These are phyloP conservation scores for Archaeoteleia sp. DNA, from an alignment of 2,888 invertebrate species.

Conservation along the genomic window DNA sequence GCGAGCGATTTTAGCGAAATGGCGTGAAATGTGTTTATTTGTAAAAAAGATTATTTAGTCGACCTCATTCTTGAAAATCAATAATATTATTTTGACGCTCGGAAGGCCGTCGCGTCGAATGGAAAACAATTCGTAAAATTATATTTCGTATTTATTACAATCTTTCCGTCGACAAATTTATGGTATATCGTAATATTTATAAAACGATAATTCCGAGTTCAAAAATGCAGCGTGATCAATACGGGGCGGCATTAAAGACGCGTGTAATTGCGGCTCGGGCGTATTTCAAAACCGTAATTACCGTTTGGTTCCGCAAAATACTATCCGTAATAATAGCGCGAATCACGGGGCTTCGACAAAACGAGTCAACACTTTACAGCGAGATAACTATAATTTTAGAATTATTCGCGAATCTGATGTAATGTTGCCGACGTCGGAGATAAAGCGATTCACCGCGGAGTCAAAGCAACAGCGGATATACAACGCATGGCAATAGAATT, in stretches of 20 bases:
- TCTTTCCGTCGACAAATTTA: no score
- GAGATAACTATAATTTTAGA: conserved; percentile 40
- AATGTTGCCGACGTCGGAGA: background rate
- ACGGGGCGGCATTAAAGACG: conserved; percentile 41
- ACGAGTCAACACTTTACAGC: conserved; percentile 32
- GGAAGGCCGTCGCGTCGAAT: no score
- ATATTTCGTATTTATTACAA: no score
- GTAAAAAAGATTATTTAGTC: no score
- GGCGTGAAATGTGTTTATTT: no score
- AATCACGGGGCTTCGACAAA: conserved; percentile 42
- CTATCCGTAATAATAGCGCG: conserved; percentile 44
- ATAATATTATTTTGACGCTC: no score
- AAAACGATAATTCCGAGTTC: no score
- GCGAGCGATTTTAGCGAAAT: no score
- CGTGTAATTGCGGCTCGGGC: conserved; percentile 45
- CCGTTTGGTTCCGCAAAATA: conserved; percentile 52
- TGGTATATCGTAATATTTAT: no score
- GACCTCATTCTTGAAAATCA: no score
- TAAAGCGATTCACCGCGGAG: conserved; percentile 5
- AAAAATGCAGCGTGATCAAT: conserved; percentile 10
- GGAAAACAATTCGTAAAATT: no score
- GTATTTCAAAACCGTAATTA: conserved; percentile 45
- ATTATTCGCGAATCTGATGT: conserved; percentile 27
- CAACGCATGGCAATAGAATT: conserved; percentile 1
- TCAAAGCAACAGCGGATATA: no score